Percentiles rank a stretch among this genome's conserved stretches.
Evolutionary conservation across 1,140 invertebrate species (phyloP).

Genomic region (Cylas formicarius): DNA sequence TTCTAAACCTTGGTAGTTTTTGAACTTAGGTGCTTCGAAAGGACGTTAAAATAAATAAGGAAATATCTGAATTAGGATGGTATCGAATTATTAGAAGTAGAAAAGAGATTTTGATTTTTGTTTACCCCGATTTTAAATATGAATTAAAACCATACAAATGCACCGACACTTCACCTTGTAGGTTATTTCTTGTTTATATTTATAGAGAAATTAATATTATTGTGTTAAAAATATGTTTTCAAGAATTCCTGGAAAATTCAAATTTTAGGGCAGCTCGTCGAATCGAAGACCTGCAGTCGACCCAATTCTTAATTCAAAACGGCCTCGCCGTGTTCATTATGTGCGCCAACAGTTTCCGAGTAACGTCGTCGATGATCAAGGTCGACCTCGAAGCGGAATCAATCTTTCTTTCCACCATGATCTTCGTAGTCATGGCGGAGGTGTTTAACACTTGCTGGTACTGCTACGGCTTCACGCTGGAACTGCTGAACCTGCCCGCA

Average conservation of each 20-base stretch:
- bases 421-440: not conserved
- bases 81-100: too few relatives aligned
- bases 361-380: not conserved
- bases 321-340: not conserved
- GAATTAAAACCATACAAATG: too few relatives aligned
- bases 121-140: too few relatives aligned
- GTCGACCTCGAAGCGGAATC: conserved; percentile 6
- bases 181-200: too few relatives aligned
- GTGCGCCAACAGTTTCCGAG: not conserved
- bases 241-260: conserved; percentile 7
- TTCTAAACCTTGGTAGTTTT: too few relatives aligned
- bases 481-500: conserved; percentile 5
- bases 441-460: conserved; percentile 9
- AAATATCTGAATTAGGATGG: too few relatives aligned
- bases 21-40: too few relatives aligned
- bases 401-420: not conserved
- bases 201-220: too few relatives aligned
- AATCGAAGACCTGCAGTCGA: not conserved
- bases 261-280: not conserved
- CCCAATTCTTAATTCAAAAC: conserved; percentile 5
- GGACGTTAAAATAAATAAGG: too few relatives aligned
- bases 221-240: conserved; percentile 10
- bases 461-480: conserved; percentile 13
- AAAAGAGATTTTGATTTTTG: too few relatives aligned
- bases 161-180: too few relatives aligned